Evolutionary conservation across 2,113 vertebrate species (phyloP), one percentile per base, ranked within the genome.

Genomic region (Cebidichthys violaceus): DNA sequence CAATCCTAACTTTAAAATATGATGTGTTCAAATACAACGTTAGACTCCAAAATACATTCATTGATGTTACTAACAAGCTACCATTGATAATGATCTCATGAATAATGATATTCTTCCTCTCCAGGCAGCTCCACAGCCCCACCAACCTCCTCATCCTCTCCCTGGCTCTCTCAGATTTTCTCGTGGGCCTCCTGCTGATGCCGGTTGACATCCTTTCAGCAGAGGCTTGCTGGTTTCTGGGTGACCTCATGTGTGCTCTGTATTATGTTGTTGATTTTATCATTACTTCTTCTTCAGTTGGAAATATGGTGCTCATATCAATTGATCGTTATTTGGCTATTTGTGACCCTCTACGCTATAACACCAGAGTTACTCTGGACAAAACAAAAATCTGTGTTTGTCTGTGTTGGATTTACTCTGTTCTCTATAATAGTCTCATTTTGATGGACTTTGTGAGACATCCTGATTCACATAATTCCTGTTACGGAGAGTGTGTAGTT

Each of bases 121-220:
- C 61, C 87, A 94, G 90, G 82, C 89, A 94, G 79, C 92, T 94
- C 18, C 93, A 93, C 72, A 93, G 82, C 15, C 77, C 88, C 33
- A 93, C 91, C 66, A 94, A 94, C 78, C 69, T 92, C 64, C 78
- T 94, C 9, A 70, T 94, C 27, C 84, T 93, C 52, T 94, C 85
- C 15, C 64, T 89, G 75, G 82, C 85, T 24, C 69, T 87, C n/a
- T 87, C 85, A 14, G 88, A 87, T 24, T 31, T 87, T 41, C 3
- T 85, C 0, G 75, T 89, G 35, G 85, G 85, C 5, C 1, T 80
- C 5, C 29, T 75, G 14, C 27, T 84, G 27, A 79, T 87, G 71
- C 73, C 73, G 1, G 39, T 70, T 57, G 54, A 82, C 27, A 77
- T 89, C 18, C 2, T 83, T 2, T 10, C 59, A 13, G 54, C 71